These are phyloP conservation scores for Macrocentrus cingulum DNA, from an alignment of 1,140 invertebrate species.

Conservation along the genomic window DNA sequence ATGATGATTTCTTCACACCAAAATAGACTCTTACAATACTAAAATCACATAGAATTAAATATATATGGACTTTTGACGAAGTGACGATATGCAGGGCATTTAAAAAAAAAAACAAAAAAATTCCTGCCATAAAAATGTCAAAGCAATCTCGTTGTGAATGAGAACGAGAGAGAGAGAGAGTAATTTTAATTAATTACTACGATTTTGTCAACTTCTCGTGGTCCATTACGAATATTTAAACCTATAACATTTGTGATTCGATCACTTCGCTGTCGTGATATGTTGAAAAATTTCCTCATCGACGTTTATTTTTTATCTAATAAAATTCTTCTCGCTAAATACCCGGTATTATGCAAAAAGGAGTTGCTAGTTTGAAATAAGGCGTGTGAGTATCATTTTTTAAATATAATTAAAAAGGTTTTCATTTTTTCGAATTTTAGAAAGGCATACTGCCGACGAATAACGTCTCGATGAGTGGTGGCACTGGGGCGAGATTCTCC, in stretches of 20 bases:
- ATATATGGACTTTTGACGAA: constrained; percentile 40
- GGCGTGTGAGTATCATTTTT: constrained; percentile 8
- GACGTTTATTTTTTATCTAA: constrained; percentile 1
- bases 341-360: neutral
- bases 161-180: too few species aligned
- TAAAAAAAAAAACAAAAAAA: neutral
- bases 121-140: too few species aligned
- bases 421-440: constrained; percentile 55
- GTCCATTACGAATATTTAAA: too few species aligned
- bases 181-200: too few species aligned
- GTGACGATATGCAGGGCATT: constrained; percentile 32
- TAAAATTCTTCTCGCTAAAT: too few species aligned
- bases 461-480: constrained; percentile 91
- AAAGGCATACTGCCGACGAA: constrained; percentile 93
- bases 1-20: constrained; percentile 27
- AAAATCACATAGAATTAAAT: constrained; percentile 56
- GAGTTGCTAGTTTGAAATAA: constrained; percentile 7
- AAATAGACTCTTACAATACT: constrained; percentile 45
- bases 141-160: too few species aligned
- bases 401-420: constrained; percentile 2
- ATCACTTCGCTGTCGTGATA: constrained; percentile 37
- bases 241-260: too few species aligned
- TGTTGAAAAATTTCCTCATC: constrained; percentile 34
- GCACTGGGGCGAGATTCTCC: constrained; percentile 88
- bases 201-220: too few species aligned